Evolutionary conservation across 2,113 vertebrate genomes (phyloP), one percentile per base, ranked within the genome.

Genomic region (Callopanchax toddi): DNA sequence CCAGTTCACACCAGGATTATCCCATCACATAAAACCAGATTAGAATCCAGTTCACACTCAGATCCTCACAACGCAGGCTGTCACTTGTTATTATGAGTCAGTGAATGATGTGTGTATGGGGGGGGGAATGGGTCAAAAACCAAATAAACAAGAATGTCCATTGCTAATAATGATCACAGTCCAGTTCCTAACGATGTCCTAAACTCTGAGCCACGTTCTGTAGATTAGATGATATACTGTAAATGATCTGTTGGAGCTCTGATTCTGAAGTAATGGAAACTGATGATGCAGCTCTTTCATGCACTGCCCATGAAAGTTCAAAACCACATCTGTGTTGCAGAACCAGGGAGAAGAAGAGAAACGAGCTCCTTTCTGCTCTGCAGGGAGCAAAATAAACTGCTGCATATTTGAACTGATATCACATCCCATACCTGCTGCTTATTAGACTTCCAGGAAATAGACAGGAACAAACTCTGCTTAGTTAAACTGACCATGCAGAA

Each of bases 21-120:
- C 40, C 60, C 9, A 49, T 60, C 58, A 37, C 32, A 32, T 67
- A 75, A 73, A 25, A 18, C 42, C 61, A 71, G 71, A 79, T 73
- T 71, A 76, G 23, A 62, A 76, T 62, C 71, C 56, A 43, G 32
- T 67, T 22, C 70, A 64, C 36, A 26, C 52, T 51, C 15, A 51
- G 17, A 71, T 49, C 3, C 58, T 59, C 66, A 45, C 25, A 32
- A 7, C 39, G 50, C 49, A 67, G 37, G 6, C 11, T 49, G 49
- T n/a, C n/a, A n/a, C n/a, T n/a, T n/a, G n/a, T n/a, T n/a, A n/a
- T n/a, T n/a, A 26, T 4, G 29, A 1, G 29, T 32, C n/a, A n/a
- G 29, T 32, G 29, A 8, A 9, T 32, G 29, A n/a, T 32, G 29
- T 32, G 29, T 32, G 29, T 3, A 9, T 3, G 29, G 29, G 29